Base-by-base conservation (phyloP, 1,140 invertebrate genomes). In the Himalopsyche phryganea region DNA sequence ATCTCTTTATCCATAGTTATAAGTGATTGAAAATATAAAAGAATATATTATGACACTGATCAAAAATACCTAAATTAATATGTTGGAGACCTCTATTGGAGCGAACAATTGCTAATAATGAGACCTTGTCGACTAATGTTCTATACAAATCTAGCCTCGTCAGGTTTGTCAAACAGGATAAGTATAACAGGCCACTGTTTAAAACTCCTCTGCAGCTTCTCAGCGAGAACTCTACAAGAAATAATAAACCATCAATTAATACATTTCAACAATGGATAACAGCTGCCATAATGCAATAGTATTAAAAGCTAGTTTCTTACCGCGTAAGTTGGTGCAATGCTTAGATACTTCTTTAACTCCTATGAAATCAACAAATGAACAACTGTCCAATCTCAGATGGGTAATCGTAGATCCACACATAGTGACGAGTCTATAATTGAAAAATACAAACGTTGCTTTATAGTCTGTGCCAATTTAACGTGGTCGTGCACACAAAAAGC, bases 71-170 rank as follows among this genome's bases (percentile, higher is more conserved):
- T 69, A 91, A 75, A 79, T 87, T 88, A 13, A 92, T 76, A 71
- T 91, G 87, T 64, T 84, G 80, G 63, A 92, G 72, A 46, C 81
- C 72, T 1, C 79, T 80, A 69, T 89, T 90, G 18, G 80, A 77
- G 60, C 78, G 75, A 3, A 91, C 70, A 63, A 90, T 85, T 13
- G 77, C 72, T 35, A 88, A 80, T 1, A 90, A 68, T 0, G 83
- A 78, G 11, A 76, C 68, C 11, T 83, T 84, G 41, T 81, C 81
- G 46, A 91, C 85, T 46, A 74, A 74, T 0, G 87, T 90, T 60
- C 86, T 79, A 67, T 91, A 92, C 9, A 94, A 73, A 73, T 94
- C 91, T 14, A 95, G 70, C 20, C 85, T 76, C 65, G 85, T 82
- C 4, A 95, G 72, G 49, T 82, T 82, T 38, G 76, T 81, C 1